These are phyloP conservation scores for Microcebus murinus DNA, from an alignment of 2,113 vertebrate species.

Conservation along the genomic window DNA sequence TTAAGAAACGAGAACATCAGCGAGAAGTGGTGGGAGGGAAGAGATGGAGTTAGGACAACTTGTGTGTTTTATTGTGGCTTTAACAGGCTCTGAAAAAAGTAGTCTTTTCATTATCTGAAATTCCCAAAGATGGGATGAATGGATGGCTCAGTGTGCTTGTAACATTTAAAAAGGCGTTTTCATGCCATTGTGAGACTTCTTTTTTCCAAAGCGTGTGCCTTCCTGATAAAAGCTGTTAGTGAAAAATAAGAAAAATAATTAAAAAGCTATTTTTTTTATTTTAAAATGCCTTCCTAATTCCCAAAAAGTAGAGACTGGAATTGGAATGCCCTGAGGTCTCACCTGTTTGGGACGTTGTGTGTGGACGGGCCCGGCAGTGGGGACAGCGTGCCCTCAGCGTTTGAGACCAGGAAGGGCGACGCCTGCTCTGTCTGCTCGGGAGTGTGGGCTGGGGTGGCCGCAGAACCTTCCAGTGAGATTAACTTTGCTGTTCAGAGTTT, in stretches of 20 bases:
- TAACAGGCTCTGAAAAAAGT: background rate
- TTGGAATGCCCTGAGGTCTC: background rate
- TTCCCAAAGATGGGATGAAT: background rate
- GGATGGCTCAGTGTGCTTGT: background rate
- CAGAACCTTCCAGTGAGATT: background rate
- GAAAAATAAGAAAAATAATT: background rate
- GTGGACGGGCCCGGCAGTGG: background rate
- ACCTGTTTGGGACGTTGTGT: no score
- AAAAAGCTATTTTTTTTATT: background rate
- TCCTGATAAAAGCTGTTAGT: background rate
- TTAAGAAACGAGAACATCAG: background rate
- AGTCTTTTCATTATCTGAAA: background rate
- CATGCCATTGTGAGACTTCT: background rate
- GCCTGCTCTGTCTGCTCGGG: background rate
- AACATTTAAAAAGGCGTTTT: background rate
- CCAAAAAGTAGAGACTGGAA: background rate
- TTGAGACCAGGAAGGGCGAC: no score
- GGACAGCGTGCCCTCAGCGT: background rate
- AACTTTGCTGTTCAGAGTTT: background rate
- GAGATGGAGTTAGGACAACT: background rate
- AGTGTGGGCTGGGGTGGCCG: background rate
- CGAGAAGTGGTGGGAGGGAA: accelerated
- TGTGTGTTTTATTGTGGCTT: background rate
- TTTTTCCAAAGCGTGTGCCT: background rate
- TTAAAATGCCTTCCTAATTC: background rate